Conservation (phyloP, 2,888 invertebrate genomes). For the Xestoiulus laeticollis region DNA sequence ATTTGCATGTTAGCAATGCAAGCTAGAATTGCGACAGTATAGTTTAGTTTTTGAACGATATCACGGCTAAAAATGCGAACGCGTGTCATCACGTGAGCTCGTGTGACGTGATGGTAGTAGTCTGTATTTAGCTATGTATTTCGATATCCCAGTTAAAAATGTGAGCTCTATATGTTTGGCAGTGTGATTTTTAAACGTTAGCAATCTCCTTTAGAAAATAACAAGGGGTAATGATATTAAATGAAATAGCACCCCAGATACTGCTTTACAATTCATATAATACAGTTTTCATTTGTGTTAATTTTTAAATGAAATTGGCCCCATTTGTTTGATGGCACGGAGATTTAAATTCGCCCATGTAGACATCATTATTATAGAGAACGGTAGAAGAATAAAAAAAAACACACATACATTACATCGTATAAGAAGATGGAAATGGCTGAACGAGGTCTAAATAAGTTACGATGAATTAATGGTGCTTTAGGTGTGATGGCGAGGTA, state of each 20-base stretch:
- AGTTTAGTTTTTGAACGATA: no score
- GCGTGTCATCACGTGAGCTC: no score
- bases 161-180: no score
- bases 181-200: background rate
- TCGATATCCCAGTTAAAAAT: no score
- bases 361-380: conserved; percentile 36
- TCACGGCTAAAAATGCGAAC: no score
- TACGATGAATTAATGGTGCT: conserved; percentile 45
- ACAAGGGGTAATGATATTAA: conserved; percentile 42
- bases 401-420: no score
- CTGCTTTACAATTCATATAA: conserved; percentile 45
- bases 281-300: conserved; percentile 47
- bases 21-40: no score
- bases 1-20: no score
- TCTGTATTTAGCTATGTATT: no score
- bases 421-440: conserved; percentile 1
- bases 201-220: background rate
- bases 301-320: conserved; percentile 45
- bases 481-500: conserved; percentile 30
- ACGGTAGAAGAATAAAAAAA: no score
- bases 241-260: conserved; percentile 46
- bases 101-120: no score
- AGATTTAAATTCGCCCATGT: conserved; percentile 35
- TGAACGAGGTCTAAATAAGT: conserved; percentile 38
- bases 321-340: conserved; percentile 32